Evolutionary conservation across 2,797 vertebrate genomes (phyloP).

Genomic region (Pseudochaenichthys georgianus): DNA sequence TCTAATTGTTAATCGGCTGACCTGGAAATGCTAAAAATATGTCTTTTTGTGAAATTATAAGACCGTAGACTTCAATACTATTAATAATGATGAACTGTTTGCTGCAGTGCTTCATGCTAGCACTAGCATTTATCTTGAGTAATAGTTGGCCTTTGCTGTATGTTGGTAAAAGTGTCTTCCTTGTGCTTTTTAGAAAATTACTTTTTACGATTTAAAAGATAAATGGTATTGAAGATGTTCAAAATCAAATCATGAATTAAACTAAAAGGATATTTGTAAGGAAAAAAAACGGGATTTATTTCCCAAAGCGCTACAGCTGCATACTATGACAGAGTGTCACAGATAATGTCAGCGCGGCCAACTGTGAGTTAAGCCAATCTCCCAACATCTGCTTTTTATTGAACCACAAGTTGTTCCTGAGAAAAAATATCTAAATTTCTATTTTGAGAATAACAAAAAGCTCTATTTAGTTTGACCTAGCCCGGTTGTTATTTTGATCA

Average conservation of each 20-base stretch:
- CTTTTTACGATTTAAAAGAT: not conserved
- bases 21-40: no score
- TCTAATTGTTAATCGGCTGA: no score
- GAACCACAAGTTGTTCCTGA: not conserved
- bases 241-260: not conserved
- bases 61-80: no score
- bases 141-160: no score
- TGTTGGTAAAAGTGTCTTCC: not conserved
- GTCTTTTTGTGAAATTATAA: no score
- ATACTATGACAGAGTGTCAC: not conserved
- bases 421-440: conserved; percentile 9
- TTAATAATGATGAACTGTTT: not conserved
- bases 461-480: not conserved
- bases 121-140: no score
- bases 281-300: no score
- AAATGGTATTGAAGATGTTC: no score
- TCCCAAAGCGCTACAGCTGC: no score
- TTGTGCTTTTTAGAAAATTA: not conserved
- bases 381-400: conserved; percentile 9
- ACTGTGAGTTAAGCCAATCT: no score
- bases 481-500: not conserved
- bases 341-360: not conserved
- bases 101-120: not conserved
- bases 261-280: no score
- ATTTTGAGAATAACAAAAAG: not conserved